Evolutionary conservation across 2,113 vertebrate species (phyloP).

Genomic region (Dipodomys merriami): DNA sequence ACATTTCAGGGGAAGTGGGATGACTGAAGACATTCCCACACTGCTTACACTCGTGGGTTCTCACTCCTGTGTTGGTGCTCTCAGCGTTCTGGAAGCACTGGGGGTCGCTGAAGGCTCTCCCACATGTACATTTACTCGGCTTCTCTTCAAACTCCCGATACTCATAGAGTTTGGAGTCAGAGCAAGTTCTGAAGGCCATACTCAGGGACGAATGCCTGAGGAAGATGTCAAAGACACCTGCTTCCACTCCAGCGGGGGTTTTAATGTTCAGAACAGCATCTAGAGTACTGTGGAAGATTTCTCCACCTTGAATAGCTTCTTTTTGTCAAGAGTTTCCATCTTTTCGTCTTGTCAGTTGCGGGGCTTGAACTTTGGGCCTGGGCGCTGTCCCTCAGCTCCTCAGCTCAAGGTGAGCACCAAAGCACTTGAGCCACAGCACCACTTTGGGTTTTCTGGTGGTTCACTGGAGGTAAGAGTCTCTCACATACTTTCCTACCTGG

Average conservation of each 20-base stretch:
- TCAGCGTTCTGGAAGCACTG: not conserved
- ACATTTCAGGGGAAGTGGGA: rapidly evolving
- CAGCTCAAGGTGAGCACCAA: too few relatives aligned
- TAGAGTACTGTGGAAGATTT: not conserved
- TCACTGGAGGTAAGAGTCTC: too few relatives aligned
- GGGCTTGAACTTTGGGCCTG: too few relatives aligned
- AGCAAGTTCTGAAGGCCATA: not conserved
- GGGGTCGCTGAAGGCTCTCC: not conserved
- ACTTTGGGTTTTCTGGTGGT: too few relatives aligned
- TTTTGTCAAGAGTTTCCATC: not conserved
- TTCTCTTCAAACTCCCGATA: not conserved
- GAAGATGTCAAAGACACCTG: not conserved
- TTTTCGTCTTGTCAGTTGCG: not conserved
- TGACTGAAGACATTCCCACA: not conserved
- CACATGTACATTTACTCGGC: not conserved
- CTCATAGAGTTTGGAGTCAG: not conserved
- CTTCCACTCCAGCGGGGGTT: too few relatives aligned
- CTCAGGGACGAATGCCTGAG: not conserved
- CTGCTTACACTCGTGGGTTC: not conserved
- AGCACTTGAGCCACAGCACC: too few relatives aligned
- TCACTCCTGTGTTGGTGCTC: too few relatives aligned
- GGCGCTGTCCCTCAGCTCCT: too few relatives aligned
- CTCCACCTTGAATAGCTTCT: not conserved
- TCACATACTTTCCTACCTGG: too few relatives aligned
- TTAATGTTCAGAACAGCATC: not conserved